These are phyloP conservation scores for Paramormyrops kingsleyae DNA, from an alignment of 2,113 vertebrate genomes.

Conservation along the genomic window DNA sequence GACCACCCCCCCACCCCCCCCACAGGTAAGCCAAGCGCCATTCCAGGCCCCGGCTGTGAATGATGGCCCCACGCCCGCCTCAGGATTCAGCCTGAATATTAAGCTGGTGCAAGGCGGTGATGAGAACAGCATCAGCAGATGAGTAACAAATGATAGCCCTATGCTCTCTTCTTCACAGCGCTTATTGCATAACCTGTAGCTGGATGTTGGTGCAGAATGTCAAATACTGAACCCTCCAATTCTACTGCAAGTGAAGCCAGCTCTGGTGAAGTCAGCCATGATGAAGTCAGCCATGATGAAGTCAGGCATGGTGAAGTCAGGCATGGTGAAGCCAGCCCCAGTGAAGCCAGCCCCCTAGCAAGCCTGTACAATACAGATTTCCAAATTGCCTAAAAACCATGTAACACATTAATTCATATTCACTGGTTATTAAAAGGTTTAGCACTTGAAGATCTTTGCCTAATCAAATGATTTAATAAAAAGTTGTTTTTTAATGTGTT, in stretches of 20 bases:
- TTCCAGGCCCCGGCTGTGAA: neutral
- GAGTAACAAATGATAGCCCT: neutral
- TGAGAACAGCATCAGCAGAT: neutral
- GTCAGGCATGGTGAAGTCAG: neutral
- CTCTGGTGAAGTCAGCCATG: neutral
- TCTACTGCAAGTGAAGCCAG: neutral
- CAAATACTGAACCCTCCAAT: neutral
- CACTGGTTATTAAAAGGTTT: neutral
- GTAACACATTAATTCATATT: neutral
- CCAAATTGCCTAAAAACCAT: neutral
- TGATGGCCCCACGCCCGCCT: neutral
- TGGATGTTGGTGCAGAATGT: neutral
- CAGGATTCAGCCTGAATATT: neutral
- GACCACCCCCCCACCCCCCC: neutral
- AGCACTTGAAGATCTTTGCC: neutral
- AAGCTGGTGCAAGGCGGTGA: neutral
- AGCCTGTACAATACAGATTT: neutral
- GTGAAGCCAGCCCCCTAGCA: neutral
- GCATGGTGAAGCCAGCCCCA: neutral
- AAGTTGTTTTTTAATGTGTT: neutral
- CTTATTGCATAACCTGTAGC: neutral
- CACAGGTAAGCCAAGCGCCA: neutral
- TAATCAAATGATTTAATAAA: constrained; percentile 8
- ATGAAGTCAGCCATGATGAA: neutral
- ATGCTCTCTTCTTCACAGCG: neutral